A percentile compares a stretch with the other conserved stretches of the same genome.
These are phyloP conservation scores for Stercorarius parasiticus DNA, from an alignment of 2,113 vertebrate species.

Conservation along the genomic window DNA sequence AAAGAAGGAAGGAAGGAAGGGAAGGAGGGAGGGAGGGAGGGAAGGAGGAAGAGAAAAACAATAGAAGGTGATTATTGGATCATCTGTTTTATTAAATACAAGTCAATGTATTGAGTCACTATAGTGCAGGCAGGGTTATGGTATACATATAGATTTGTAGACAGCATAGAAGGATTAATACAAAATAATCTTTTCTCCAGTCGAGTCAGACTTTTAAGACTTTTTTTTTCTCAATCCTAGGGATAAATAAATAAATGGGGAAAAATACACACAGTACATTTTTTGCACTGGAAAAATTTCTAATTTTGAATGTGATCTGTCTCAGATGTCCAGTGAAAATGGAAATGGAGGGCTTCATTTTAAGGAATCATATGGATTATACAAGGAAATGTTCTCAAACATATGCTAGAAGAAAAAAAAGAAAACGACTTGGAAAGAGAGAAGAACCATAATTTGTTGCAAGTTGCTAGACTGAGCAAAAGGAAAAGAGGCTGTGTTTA, in stretches of 20 bases:
- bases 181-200: not conserved
- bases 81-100: not conserved
- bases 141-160: not conserved
- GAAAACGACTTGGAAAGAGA: not conserved
- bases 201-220: not conserved
- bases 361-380: not conserved
- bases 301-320: not conserved
- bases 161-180: not conserved
- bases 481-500: not conserved
- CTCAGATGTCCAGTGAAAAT: not conserved
- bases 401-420: accelerated
- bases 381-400: not conserved
- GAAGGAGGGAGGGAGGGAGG: too few species aligned
- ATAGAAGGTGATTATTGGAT: not conserved
- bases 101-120: not conserved
- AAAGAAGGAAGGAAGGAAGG: too few species aligned
- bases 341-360: not conserved
- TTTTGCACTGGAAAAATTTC: not conserved
- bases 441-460: not conserved
- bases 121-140: not conserved
- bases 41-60: not conserved
- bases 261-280: not conserved
- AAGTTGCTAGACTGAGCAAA: not conserved
- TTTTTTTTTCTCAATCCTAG: not conserved
- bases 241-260: not conserved